Evolutionary conservation across 2,888 invertebrate species (phyloP).

Genomic region (Polyommatus icarus): DNA sequence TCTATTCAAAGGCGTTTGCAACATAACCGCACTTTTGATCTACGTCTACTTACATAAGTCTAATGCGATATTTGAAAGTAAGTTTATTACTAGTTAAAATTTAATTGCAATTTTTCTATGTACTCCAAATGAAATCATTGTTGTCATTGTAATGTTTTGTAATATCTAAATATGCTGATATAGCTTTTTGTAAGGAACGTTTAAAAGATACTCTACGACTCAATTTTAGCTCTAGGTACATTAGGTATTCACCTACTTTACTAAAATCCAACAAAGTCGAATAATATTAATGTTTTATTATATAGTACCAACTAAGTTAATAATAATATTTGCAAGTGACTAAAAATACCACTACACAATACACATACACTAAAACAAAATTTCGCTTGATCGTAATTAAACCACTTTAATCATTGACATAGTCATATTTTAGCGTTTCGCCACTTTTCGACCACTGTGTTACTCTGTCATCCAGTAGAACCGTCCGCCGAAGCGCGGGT

Average conservation of each 20-base stretch:
- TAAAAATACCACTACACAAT: too few relatives aligned
- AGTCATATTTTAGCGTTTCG: too few relatives aligned
- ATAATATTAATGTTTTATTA: too few relatives aligned
- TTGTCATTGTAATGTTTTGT: neutral
- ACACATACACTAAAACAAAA: too few relatives aligned
- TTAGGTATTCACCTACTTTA: neutral
- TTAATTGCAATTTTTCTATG: neutral
- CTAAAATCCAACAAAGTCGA: neutral
- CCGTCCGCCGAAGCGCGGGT: conserved; percentile 83
- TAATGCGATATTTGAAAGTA: conserved; percentile 26
- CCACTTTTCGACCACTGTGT: neutral
- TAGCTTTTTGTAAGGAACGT: neutral
- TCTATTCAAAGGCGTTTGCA: neutral
- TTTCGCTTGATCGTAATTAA: too few relatives aligned
- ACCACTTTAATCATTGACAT: too few relatives aligned
- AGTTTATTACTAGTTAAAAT: neutral
- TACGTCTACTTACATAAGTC: conserved; percentile 1
- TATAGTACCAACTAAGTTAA: too few relatives aligned
- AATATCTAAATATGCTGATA: neutral
- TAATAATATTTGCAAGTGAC: too few relatives aligned
- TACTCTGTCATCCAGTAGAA: conserved; percentile 74
- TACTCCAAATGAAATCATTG: neutral
- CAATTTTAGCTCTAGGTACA: neutral
- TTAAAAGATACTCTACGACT: too few relatives aligned
- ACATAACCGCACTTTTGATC: neutral